Conservation (phyloP, 2,888 invertebrate genomes). For the Harpalus rufipes region DNA sequence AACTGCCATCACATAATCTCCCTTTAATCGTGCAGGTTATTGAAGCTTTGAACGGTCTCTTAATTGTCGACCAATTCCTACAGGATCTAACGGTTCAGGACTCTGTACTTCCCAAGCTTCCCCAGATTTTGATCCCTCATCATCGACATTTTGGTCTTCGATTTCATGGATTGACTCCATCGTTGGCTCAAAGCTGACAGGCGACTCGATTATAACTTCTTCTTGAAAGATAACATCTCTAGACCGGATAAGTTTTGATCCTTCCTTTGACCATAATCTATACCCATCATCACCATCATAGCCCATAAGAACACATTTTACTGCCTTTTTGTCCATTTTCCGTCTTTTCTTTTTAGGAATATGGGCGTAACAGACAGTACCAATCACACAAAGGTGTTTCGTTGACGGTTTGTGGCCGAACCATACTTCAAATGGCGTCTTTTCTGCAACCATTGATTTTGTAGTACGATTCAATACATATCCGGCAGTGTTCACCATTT, state of each 20-base stretch:
- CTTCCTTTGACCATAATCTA: too few relatives aligned
- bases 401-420: constrained; percentile 68
- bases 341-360: constrained; percentile 52
- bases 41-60: neutral
- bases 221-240: too few relatives aligned
- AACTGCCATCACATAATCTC: neutral
- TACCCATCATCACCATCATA: too few relatives aligned
- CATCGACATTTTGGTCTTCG: too few relatives aligned
- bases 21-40: neutral
- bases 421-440: constrained; percentile 70
- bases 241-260: too few relatives aligned
- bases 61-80: neutral
- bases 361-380: constrained; percentile 65
- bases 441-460: too few relatives aligned
- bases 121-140: constrained; percentile 69
- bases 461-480: too few relatives aligned
- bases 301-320: too few relatives aligned
- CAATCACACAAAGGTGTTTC: too few relatives aligned
- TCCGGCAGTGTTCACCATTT: constrained; percentile 54
- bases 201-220: too few relatives aligned
- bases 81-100: neutral
- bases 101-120: neutral
- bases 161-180: too few relatives aligned
- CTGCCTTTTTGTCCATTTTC: constrained; percentile 68
- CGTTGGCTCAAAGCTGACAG: too few relatives aligned